Conservation (phyloP, 2,797 vertebrate genomes). For the Acridotheres tristis region DNA sequence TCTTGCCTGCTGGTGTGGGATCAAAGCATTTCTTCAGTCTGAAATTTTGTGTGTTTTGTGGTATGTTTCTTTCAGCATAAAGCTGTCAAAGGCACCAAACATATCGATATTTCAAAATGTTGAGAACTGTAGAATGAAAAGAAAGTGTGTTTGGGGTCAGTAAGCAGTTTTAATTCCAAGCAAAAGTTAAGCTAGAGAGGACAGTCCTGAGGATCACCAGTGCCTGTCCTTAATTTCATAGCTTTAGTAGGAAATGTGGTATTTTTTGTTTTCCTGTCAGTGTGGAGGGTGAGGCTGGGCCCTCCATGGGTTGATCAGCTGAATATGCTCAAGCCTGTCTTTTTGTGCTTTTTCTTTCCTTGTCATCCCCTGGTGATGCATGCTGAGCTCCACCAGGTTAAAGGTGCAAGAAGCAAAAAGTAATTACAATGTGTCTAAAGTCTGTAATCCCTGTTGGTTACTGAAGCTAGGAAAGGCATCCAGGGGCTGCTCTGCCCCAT, state of each 20-base stretch:
- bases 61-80: not conserved
- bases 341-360: not conserved
- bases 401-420: not conserved
- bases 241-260: not conserved
- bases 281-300: not conserved
- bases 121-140: not conserved
- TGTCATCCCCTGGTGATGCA: not conserved
- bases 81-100: not conserved
- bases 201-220: not conserved
- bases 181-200: not conserved
- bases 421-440: not conserved
- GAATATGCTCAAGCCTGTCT: not conserved
- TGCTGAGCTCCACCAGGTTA: not conserved
- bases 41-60: not conserved
- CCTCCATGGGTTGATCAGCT: not conserved
- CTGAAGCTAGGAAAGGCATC: not conserved
- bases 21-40: not conserved
- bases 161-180: not conserved
- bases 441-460: not conserved
- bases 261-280: not conserved
- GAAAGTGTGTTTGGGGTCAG: not conserved
- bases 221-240: not conserved
- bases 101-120: not conserved
- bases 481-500: not conserved
- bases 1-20: constrained; percentile 9